A percentile compares a stretch with the other conserved stretches of the same genome.
Evolutionary conservation across 1,140 invertebrate genomes (phyloP).

Genomic region (Triops longicaudatus): DNA sequence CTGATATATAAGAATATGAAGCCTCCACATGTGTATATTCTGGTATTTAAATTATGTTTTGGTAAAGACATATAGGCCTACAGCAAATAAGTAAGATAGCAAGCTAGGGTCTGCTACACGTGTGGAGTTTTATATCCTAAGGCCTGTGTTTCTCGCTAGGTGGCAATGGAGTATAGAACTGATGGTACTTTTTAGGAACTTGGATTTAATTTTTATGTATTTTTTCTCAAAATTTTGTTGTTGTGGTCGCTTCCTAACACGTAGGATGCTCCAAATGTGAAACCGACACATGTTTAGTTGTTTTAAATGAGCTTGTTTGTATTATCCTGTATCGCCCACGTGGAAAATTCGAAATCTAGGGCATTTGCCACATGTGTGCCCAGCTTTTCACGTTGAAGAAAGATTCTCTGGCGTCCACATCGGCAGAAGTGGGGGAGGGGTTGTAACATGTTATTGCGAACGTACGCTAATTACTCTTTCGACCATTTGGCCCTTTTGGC

Average conservation of each 20-base stretch:
- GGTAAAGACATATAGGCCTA: no score
- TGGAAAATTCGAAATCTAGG: neutral
- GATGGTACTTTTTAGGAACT: no score
- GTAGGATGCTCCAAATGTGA: neutral
- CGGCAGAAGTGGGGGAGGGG: no score
- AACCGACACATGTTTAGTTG: neutral
- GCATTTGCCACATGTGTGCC: neutral
- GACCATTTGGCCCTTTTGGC: no score
- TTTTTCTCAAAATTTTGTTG: neutral
- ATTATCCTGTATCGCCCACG: neutral
- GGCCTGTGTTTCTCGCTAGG: neutral
- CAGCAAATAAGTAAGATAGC: neutral
- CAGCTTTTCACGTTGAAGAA: neutral
- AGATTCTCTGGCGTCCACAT: neutral
- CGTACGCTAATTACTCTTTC: no score
- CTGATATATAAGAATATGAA: no score
- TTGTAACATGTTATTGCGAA: no score
- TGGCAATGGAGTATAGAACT: no score
- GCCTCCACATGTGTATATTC: no score
- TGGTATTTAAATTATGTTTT: no score
- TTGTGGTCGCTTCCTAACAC: neutral
- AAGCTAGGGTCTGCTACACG: neutral
- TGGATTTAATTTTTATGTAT: neutral
- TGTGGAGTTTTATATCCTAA: no score
- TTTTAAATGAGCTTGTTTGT: slow-evolving; percentile 8